phyloP scores from a whole-genome alignment of 2,797 vertebrate genomes.

The Typhlichthys subterraneus region DNA sequence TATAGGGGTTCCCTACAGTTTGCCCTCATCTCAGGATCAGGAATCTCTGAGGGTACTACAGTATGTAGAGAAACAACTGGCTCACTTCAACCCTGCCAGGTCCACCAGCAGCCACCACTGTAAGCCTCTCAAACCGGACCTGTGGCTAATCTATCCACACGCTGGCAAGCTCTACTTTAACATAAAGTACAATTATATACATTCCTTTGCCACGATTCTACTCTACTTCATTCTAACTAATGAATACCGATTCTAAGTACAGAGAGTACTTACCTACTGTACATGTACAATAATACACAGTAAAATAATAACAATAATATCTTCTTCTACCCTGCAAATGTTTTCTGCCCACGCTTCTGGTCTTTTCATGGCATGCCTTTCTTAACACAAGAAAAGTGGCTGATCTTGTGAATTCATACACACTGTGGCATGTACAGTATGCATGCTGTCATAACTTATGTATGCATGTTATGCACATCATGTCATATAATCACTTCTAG shows the following conservation, averaged over 20 bases:
- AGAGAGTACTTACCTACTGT: too few relatives aligned
- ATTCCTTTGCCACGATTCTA: not conserved
- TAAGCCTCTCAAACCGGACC: constrained; percentile 73
- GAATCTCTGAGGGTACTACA: constrained; percentile 96
- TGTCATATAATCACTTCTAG: constrained; percentile 7
- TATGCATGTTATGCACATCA: constrained; percentile 11
- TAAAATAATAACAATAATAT: not conserved
- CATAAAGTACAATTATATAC: constrained; percentile 27
- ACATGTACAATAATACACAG: not conserved
- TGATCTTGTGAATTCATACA: constrained; percentile 11
- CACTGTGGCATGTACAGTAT: constrained; percentile 9
- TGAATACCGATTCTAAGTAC: too few relatives aligned
- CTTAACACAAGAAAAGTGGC: constrained; percentile 17
- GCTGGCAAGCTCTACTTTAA: constrained; percentile 15
- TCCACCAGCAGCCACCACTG: constrained; percentile 89
- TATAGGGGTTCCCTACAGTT: constrained; percentile 82
- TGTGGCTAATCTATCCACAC: constrained; percentile 27
- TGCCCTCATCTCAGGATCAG: constrained; percentile 88
- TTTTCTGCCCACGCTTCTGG: constrained; percentile 3
- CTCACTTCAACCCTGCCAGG: constrained; percentile 91
- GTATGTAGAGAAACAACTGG: constrained; percentile 95
- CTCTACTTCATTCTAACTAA: not conserved
- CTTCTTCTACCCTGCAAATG: not conserved
- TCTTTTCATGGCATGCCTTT: constrained; percentile 32
- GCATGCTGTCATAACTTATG: constrained; percentile 29